Percentiles rank a stretch among this genome's conserved stretches.
Evolutionary conservation across 1,140 invertebrate species (phyloP).

Genomic region (Hestina assimilis): DNA sequence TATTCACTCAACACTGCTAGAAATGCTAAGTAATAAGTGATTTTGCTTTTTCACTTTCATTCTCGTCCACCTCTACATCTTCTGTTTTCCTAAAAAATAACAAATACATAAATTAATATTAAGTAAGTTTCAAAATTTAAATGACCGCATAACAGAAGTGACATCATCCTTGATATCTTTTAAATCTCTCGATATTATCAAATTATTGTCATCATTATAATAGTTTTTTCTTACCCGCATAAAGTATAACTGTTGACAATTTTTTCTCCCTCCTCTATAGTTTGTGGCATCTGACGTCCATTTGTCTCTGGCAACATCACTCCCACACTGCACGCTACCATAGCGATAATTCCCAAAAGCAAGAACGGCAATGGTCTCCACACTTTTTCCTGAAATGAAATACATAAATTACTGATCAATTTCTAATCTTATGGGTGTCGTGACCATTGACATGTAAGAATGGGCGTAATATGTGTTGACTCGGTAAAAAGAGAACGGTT

Average conservation of each 20-base stretch:
- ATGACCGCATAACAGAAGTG: background rate
- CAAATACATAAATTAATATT: background rate
- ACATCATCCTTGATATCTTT: too few species aligned
- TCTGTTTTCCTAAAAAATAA: constrained; percentile 46
- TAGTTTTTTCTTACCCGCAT: constrained; percentile 45
- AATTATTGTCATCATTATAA: background rate
- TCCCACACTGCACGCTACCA: constrained; percentile 36
- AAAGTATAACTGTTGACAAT: constrained; percentile 46
- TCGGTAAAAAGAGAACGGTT: too few species aligned
- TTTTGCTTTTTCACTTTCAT: constrained; percentile 42
- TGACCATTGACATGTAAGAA: too few species aligned
- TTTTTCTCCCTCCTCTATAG: constrained; percentile 54
- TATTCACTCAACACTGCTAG: background rate
- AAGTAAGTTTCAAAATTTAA: background rate
- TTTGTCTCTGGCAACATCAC: constrained; percentile 54
- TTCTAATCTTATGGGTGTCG: too few species aligned
- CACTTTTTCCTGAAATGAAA: constrained; percentile 38
- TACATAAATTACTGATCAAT: background rate
- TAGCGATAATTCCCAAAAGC: constrained; percentile 34
- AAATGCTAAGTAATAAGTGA: constrained; percentile 41
- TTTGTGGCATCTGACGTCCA: constrained; percentile 56
- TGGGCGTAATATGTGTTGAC: too few species aligned
- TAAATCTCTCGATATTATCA: too few species aligned
- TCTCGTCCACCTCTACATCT: constrained; percentile 25
- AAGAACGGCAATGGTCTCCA: constrained; percentile 50